phyloP scores from a whole-genome alignment of 2,113 vertebrate species.

The Chaetodon auriga region DNA sequence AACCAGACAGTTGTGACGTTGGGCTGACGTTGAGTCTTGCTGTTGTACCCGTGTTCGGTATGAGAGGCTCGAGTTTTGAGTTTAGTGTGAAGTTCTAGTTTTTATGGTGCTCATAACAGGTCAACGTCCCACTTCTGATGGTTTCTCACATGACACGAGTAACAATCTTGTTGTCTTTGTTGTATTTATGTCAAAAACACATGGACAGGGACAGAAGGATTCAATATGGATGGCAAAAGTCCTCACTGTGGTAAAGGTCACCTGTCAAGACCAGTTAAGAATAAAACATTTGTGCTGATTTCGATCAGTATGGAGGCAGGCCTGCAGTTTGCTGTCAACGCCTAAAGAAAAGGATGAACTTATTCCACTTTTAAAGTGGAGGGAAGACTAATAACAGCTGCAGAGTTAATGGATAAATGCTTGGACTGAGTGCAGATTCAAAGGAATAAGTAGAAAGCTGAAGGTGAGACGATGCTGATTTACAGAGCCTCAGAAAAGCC shows the following conservation, averaged over 20 bases:
- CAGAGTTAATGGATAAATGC: too few relatives aligned
- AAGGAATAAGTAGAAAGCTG: background rate
- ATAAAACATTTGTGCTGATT: background rate
- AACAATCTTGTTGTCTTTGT: background rate
- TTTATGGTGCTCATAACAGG: constrained; percentile 19
- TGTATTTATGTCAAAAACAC: background rate
- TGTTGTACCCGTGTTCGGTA: constrained; percentile 20
- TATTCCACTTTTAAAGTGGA: background rate
- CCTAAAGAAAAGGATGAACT: background rate
- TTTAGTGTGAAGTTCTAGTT: constrained; percentile 24
- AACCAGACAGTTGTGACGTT: constrained; percentile 69
- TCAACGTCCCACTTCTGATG: constrained; percentile 25
- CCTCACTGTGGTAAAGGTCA: background rate
- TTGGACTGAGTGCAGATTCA: background rate
- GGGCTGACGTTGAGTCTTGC: constrained; percentile 43
- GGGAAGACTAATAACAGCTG: background rate
- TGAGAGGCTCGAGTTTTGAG: constrained; percentile 6
- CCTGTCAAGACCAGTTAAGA: too few relatives aligned
- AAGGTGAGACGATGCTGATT: background rate
- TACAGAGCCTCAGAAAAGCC: background rate
- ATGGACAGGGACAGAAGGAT: background rate
- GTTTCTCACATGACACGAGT: background rate
- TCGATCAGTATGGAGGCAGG: background rate
- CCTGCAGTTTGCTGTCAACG: background rate
- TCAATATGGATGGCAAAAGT: background rate